Evolutionary conservation across 1,140 invertebrate species (phyloP).

Genomic region (Heliothis virescens): DNA sequence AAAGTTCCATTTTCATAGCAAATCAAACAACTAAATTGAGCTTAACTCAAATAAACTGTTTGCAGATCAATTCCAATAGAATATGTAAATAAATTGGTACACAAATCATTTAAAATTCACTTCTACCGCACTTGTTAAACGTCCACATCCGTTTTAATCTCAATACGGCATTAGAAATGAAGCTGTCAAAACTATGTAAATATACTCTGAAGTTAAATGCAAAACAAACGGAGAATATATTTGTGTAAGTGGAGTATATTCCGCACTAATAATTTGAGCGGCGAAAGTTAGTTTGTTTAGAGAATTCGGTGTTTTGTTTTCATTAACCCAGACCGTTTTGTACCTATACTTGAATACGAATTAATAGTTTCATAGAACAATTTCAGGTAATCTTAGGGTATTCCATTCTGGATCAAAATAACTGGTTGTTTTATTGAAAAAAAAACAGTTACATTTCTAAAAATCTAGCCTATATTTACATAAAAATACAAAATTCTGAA

Average conservation of each 20-base stretch:
- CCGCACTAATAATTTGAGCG: background rate
- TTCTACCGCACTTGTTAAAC: slow-evolving; percentile 16
- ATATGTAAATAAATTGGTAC: background rate
- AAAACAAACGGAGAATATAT: background rate
- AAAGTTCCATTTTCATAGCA: background rate
- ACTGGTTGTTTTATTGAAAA: too few species aligned
- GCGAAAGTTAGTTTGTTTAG: background rate
- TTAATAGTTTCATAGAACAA: too few species aligned
- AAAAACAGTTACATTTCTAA: too few species aligned
- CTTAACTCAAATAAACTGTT: background rate
- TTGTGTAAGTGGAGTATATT: background rate
- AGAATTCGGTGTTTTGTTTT: too few species aligned
- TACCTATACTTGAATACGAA: too few species aligned
- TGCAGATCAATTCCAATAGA: background rate
- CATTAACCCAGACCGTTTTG: too few species aligned
- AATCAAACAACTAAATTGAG: background rate
- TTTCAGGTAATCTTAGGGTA: too few species aligned
- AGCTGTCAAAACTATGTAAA: slow-evolving; percentile 3
- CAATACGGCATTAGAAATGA: background rate
- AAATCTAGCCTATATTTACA: too few species aligned
- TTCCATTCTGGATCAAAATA: too few species aligned
- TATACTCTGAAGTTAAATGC: background rate
- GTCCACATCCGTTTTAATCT: slow-evolving; percentile 14
- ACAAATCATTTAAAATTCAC: slow-evolving; percentile 12
- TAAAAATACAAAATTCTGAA: too few species aligned